Evolutionary conservation across 2,888 invertebrate genomes (phyloP).

Genomic region (Nemurella pictetii): DNA sequence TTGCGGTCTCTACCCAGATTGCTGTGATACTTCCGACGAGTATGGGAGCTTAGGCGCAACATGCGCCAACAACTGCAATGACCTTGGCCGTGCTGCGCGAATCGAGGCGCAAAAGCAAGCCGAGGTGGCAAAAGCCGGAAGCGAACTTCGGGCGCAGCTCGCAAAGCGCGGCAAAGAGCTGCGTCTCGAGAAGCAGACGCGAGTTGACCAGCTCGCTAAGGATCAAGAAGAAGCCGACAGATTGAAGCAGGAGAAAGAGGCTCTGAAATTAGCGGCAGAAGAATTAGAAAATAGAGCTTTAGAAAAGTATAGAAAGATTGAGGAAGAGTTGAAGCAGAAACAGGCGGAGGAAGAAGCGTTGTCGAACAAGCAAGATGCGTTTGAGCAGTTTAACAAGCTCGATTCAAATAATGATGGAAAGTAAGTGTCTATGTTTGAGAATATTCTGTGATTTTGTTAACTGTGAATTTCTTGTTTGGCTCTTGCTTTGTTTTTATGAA

Average conservation of each 20-base stretch:
- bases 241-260: slow-evolving; percentile 75
- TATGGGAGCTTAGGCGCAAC: slow-evolving; percentile 55
- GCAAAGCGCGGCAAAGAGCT: slow-evolving; percentile 74
- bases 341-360: slow-evolving; percentile 62
- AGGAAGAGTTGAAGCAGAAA: slow-evolving; percentile 60
- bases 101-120: slow-evolving; percentile 71
- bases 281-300: slow-evolving; percentile 73
- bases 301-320: slow-evolving; percentile 72
- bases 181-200: slow-evolving; percentile 70
- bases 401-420: slow-evolving; percentile 80
- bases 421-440: slow-evolving; percentile 48
- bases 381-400: slow-evolving; percentile 72
- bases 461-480: too few species aligned
- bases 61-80: slow-evolving; percentile 79
- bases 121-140: slow-evolving; percentile 78
- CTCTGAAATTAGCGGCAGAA: slow-evolving; percentile 71
- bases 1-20: slow-evolving; percentile 58
- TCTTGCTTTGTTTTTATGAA: too few species aligned
- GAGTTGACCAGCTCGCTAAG: slow-evolving; percentile 69
- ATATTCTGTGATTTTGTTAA: too few species aligned
- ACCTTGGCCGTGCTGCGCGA: slow-evolving; percentile 75
- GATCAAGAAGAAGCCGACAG: slow-evolving; percentile 78
- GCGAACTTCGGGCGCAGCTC: slow-evolving; percentile 71
- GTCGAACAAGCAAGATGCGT: slow-evolving; percentile 64
- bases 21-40: slow-evolving; percentile 65